Evolutionary conservation across 2,113 vertebrate genomes (phyloP), one percentile per base, ranked within the genome.

Genomic region (Xenotilapia longispinis): DNA sequence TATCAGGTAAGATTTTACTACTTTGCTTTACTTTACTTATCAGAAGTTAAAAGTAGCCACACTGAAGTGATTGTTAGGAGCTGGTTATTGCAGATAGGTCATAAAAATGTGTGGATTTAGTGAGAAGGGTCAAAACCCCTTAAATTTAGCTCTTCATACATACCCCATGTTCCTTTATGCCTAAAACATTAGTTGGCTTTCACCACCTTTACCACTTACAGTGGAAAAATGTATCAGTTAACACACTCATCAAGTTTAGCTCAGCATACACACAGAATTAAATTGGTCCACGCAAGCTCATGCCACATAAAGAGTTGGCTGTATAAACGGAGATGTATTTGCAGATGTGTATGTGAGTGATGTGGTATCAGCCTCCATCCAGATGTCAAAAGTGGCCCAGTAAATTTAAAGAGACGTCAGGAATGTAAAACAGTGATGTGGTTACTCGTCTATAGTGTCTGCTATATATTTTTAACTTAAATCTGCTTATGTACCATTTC

Each of bases 1-100:
- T 99, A 99, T 93, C 98, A 99, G 98, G 99, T 99, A 94, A 97
- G 96, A 92, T 26, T 28, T 49, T 12, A 73, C 5, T 73, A 23
- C 40, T 6, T 31, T 68, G 15, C 19, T 53, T 19, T n/a, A n/a
- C n/a, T n/a, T n/a, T n/a, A n/a, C n/a, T n/a, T 6, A 21, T 19
- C 53, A 42, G 0, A 45, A 57, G 51, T 19, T 70, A 15, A 33
- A 10, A 5, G 14, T 57, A 15, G 15, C n/a, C 8, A 79, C 6
- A 42, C 15, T 65, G 10, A 28, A 4, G 47, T 83, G 42, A 75
- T 11, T 8, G 2, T 53, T 58, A 38, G 17, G 9, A 57, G 19
- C 21, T 42, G 1, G 2, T 73, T 11, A 45, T 45, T 79, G 26
- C 13, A 19, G 8, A 26, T 54, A 5, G 0, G 21, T 15, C 2